Conservation (phyloP, 2,113 vertebrate species). For the Pollimyrus isidori region DNA sequence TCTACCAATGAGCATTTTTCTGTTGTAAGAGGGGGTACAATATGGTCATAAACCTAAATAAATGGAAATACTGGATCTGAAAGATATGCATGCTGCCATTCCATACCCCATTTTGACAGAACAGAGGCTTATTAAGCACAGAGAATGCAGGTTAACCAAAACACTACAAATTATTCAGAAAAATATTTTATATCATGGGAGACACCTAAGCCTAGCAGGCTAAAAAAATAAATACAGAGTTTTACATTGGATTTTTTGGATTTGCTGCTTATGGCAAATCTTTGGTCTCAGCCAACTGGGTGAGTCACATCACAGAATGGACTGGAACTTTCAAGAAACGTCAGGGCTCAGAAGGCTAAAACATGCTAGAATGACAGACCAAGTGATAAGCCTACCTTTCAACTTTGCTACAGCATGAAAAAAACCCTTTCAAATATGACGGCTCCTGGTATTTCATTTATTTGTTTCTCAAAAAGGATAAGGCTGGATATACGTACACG, state of each 20-base stretch:
- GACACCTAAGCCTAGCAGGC: background rate
- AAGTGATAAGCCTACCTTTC: background rate
- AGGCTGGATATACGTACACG: constrained; percentile 2
- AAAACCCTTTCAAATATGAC: background rate
- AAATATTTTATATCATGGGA: background rate
- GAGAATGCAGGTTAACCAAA: background rate
- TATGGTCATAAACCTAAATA: background rate
- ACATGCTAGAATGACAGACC: background rate
- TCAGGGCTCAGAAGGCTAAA: background rate
- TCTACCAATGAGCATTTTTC: background rate
- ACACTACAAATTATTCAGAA: background rate
- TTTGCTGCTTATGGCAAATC: background rate
- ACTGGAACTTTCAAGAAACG: background rate
- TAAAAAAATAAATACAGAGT: background rate
- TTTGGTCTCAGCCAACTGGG: background rate
- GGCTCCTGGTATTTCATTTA: background rate
- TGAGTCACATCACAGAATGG: background rate
- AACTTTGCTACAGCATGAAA: background rate
- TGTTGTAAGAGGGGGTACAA: background rate
- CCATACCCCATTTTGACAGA: background rate
- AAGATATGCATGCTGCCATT: background rate
- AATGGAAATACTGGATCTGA: background rate
- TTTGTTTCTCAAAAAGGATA: background rate
- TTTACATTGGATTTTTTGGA: background rate
- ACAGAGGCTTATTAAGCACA: background rate